Percentiles rank a stretch among this genome's conserved stretches.
phyloP scores from a whole-genome alignment of 2,113 vertebrate genomes.

The Burhinus oedicnemus region DNA sequence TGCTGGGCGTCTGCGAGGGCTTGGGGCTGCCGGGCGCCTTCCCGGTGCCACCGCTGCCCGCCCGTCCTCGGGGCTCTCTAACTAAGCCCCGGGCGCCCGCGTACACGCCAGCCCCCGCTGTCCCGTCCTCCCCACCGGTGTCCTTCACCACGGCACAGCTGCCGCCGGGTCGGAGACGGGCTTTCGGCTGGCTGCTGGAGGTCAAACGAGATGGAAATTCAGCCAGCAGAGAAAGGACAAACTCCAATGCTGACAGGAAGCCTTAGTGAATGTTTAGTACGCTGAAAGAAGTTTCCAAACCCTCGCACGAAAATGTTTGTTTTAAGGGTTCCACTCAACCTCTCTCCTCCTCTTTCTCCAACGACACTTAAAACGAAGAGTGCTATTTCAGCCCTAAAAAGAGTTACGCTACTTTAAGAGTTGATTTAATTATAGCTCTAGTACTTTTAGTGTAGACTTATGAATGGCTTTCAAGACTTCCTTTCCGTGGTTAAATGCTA shows the following conservation, averaged over 20 bases:
- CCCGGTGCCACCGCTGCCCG: background rate
- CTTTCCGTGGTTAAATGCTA: background rate
- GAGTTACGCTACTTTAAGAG: background rate
- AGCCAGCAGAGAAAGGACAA: background rate
- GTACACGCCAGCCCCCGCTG: background rate
- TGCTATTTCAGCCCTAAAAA: background rate
- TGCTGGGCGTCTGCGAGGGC: background rate
- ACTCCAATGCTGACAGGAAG: background rate
- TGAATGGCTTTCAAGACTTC: background rate
- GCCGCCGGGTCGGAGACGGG: background rate
- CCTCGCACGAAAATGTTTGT: background rate
- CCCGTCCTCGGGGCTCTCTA: background rate
- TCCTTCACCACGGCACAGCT: background rate
- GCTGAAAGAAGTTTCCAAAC: background rate
- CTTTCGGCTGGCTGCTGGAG: background rate
- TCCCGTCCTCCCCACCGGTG: background rate
- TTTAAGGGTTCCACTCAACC: background rate
- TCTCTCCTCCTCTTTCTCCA: background rate
- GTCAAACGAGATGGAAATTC: background rate
- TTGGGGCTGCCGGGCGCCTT: background rate
- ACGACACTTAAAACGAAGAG: background rate
- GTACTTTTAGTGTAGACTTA: background rate
- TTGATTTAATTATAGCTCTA: slow-evolving; percentile 3
- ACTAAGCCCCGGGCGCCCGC: background rate
- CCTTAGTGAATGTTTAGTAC: slow-evolving; percentile 7